These are phyloP conservation scores for Pavo muticus DNA, from an alignment of 2,113 vertebrate species.

Conservation along the genomic window DNA sequence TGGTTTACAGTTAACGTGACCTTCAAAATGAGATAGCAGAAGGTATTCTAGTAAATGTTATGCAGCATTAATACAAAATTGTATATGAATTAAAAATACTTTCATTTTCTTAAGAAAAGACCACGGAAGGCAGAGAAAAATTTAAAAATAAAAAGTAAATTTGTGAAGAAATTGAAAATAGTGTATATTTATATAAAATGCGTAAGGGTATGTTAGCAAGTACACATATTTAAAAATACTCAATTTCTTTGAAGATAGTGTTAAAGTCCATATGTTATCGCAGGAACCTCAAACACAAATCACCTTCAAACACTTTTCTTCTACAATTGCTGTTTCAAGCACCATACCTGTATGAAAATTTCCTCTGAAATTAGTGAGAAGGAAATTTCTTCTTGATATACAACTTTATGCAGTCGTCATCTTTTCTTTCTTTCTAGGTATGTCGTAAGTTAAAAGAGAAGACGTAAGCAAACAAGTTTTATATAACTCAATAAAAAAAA, in stretches of 20 bases:
- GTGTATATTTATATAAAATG: not conserved
- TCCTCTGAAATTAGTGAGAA: not conserved
- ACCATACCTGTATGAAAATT: not conserved
- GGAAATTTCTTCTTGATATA: not conserved
- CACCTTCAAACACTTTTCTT: not conserved
- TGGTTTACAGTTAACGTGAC: not conserved
- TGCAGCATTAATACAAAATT: conserved; percentile 11
- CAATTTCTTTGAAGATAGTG: not conserved
- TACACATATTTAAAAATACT: not conserved
- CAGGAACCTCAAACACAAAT: not conserved
- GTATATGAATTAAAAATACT: conserved; percentile 12
- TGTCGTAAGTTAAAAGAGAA: not conserved
- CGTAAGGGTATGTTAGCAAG: not conserved
- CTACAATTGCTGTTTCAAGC: not conserved
- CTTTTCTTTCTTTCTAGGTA: not conserved
- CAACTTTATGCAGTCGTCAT: not conserved
- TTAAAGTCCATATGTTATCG: not conserved
- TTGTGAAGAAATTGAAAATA: not conserved
- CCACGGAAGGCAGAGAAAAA: not conserved
- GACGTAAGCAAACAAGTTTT: not conserved
- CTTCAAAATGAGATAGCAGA: not conserved
- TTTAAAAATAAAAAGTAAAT: not conserved
- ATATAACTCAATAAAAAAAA: not conserved
- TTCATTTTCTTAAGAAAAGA: not conserved
- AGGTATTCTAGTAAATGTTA: conserved; percentile 29